Conservation (phyloP, 2,797 vertebrate genomes). For the Cyprinella venusta region DNA sequence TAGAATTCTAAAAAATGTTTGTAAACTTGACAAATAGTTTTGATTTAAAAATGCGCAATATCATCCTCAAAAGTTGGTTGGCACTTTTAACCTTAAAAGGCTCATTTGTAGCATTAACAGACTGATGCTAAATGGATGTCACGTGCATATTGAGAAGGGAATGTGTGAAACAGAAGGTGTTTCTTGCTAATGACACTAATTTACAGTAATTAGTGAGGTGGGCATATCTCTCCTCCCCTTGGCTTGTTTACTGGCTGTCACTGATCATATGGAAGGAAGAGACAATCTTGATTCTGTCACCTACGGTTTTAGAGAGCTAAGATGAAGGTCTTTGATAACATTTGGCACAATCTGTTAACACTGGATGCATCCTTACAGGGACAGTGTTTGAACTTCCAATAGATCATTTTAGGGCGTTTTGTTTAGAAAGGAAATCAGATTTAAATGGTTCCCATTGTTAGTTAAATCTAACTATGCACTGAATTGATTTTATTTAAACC, state of each 20-base stretch:
- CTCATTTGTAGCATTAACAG: conserved; percentile 49
- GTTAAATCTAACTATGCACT: not conserved
- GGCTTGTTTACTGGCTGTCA: conserved; percentile 50
- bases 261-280: conserved; percentile 33
- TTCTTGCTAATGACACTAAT: conserved; percentile 57
- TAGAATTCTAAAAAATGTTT: not conserved
- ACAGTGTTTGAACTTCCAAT: not conserved
- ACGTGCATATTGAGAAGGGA: conserved; percentile 21
- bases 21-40: not conserved
- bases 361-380: not conserved
- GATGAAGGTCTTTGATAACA: conserved; percentile 28
- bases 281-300: conserved; percentile 6
- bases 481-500: too few relatives aligned
- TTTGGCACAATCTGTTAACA: conserved; percentile 25
- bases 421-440: not conserved
- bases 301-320: conserved; percentile 13
- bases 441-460: not conserved
- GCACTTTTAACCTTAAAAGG: conserved; percentile 24
- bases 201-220: conserved; percentile 60
- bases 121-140: conserved; percentile 46
- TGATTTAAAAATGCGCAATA: not conserved
- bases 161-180: conserved; percentile 58
- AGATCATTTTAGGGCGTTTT: not conserved
- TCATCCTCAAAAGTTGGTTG: not conserved
- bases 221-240: conserved; percentile 40